Conservation (phyloP, 2,888 invertebrate genomes). For the Baccha elongata region DNA sequence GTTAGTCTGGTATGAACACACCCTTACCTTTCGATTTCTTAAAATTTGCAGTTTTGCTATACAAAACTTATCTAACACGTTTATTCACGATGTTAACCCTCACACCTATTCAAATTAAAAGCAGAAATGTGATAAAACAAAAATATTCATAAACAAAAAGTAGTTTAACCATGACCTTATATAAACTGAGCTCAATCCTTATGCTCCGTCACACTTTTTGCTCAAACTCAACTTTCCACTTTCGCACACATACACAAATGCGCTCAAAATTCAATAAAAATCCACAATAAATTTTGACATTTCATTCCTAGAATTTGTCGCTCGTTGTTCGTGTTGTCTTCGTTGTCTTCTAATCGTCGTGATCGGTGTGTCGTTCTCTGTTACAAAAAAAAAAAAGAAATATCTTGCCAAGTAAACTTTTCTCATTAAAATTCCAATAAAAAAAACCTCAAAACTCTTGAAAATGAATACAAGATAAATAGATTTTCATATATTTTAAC, state of each 20-base stretch:
- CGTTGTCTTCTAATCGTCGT: slow-evolving; percentile 68
- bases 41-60: no score
- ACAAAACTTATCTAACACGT: no score
- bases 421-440: slow-evolving; percentile 23
- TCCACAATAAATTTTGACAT: slow-evolving; percentile 66
- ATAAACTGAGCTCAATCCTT: slow-evolving; percentile 19
- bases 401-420: slow-evolving; percentile 51
- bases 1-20: no score
- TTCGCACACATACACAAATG: neutral
- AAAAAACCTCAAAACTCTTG: neutral
- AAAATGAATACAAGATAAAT: neutral
- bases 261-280: slow-evolving; percentile 15
- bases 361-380: slow-evolving; percentile 59
- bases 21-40: no score
- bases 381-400: slow-evolving; percentile 31
- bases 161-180: no score
- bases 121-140: no score
- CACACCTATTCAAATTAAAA: no score
- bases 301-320: slow-evolving; percentile 64
- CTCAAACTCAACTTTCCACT: slow-evolving; percentile 55
- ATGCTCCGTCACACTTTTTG: slow-evolving; percentile 23
- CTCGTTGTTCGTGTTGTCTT: slow-evolving; percentile 59
- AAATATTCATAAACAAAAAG: no score
- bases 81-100: no score
- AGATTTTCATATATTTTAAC: neutral